A percentile compares a stretch with the other conserved stretches of the same genome.
Evolutionary conservation across 2,888 invertebrate genomes (phyloP).

Genomic region (Cheilosia pagana): DNA sequence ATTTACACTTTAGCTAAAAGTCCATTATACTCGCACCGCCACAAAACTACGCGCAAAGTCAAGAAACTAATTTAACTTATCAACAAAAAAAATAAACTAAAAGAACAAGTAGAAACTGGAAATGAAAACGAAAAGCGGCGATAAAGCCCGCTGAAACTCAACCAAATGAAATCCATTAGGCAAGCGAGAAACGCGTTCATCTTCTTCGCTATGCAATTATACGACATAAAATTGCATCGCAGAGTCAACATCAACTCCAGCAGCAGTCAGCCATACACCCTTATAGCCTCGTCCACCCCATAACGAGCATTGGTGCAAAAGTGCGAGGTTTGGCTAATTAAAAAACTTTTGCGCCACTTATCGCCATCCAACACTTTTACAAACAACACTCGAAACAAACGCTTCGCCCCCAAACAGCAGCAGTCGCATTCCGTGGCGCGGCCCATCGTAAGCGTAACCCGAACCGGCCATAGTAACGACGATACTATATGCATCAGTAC

Average conservation of each 20-base stretch:
- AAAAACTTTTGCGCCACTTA: slow-evolving; percentile 72
- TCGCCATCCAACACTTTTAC: slow-evolving; percentile 65
- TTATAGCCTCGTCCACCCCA: background rate
- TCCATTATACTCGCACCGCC: slow-evolving; percentile 9
- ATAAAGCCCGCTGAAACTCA: slow-evolving; percentile 13
- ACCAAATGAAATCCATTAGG: slow-evolving; percentile 55
- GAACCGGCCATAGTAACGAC: background rate
- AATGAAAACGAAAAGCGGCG: background rate
- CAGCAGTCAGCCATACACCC: background rate
- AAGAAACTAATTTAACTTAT: slow-evolving; percentile 70
- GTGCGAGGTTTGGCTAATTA: slow-evolving; percentile 73
- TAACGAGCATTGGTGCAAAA: slow-evolving; percentile 44
- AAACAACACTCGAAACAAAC: slow-evolving; percentile 70
- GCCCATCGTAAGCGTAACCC: slow-evolving; percentile 4
- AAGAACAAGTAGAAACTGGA: slow-evolving; percentile 15
- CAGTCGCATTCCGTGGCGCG: background rate
- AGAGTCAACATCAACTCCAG: background rate
- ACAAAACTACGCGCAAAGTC: slow-evolving; percentile 27
- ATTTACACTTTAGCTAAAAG: slow-evolving; percentile 29
- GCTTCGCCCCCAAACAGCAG: slow-evolving; percentile 31
- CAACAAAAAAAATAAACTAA: slow-evolving; percentile 26
- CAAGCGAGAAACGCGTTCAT: slow-evolving; percentile 32
- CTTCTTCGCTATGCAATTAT: slow-evolving; percentile 47
- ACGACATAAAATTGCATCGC: slow-evolving; percentile 62
- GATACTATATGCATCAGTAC: background rate